A percentile compares a stretch with the other conserved stretches of the same genome.
These are phyloP conservation scores for Petrocephalus sullivani DNA, from an alignment of 2,797 vertebrate genomes.

Conservation along the genomic window DNA sequence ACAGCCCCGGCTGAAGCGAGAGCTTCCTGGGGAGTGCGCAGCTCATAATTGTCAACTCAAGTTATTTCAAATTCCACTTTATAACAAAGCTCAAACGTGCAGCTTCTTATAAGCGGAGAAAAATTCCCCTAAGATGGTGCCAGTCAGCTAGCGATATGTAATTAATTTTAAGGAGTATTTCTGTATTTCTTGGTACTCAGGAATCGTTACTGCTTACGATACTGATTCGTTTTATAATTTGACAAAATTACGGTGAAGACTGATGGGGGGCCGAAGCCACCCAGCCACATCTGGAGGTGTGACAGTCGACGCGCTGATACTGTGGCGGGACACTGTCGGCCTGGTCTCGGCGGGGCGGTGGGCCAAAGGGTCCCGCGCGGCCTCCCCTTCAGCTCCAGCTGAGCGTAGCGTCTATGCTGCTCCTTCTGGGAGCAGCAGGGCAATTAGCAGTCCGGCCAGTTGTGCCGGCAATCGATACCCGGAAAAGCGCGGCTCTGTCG, in stretches of 20 bases:
- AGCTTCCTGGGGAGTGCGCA: neutral
- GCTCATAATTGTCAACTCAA: slow-evolving; percentile 8
- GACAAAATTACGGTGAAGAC: neutral
- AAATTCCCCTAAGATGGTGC: neutral
- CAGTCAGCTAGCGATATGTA: neutral
- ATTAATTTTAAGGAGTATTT: neutral
- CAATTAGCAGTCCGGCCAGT: neutral
- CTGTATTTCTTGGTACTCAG: slow-evolving; percentile 3
- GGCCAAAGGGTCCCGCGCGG: neutral
- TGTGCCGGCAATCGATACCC: neutral
- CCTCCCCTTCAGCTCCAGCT: neutral
- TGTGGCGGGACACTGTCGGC: neutral
- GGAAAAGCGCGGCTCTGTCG: neutral
- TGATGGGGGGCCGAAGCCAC: neutral
- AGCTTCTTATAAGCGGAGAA: neutral
- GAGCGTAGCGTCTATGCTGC: neutral
- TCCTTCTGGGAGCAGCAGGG: neutral
- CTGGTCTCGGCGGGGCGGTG: neutral
- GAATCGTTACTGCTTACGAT: slow-evolving; percentile 20
- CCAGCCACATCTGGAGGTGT: neutral
- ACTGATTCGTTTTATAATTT: neutral
- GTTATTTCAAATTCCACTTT: slow-evolving; percentile 23
- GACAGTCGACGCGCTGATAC: neutral
- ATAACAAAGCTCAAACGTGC: slow-evolving; percentile 13
- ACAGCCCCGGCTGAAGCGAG: neutral